Percentiles rank a stretch among this genome's conserved stretches.
These are phyloP conservation scores for Diabrotica balteata DNA, from an alignment of 2,888 invertebrate species.

Conservation along the genomic window DNA sequence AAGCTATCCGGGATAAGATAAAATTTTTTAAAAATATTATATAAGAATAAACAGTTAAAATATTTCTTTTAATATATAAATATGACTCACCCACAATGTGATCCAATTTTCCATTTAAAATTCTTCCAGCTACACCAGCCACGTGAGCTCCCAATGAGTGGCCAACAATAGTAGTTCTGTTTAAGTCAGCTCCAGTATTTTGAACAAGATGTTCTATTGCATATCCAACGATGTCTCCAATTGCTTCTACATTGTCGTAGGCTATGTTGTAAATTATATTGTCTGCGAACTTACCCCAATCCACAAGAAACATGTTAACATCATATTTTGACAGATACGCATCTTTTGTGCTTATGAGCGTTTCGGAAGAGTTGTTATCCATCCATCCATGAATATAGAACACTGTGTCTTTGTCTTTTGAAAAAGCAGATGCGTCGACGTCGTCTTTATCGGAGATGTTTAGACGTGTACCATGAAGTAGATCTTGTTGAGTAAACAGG, in stretches of 20 bases:
- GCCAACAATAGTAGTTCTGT: constrained; percentile 33
- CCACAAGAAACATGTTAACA: constrained; percentile 52
- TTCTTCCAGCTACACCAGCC: constrained; percentile 48
- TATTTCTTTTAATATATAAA: no score
- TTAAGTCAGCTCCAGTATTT: constrained; percentile 22
- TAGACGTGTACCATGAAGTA: neutral
- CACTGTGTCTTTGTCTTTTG: constrained; percentile 40
- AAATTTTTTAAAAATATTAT: no score
- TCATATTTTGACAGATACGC: constrained; percentile 44
- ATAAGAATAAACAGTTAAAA: no score
- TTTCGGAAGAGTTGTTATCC: constrained; percentile 40
- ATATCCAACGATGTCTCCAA: constrained; percentile 46
- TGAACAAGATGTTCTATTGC: constrained; percentile 36
- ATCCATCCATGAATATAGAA: constrained; percentile 52
- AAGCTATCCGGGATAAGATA: no score
- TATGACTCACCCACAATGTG: constrained; percentile 24
- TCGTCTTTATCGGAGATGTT: neutral
- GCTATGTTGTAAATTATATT: constrained; percentile 32
- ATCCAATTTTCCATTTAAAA: constrained; percentile 13
- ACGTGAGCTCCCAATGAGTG: constrained; percentile 53
- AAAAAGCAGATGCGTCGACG: constrained; percentile 31
- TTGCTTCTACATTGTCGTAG: constrained; percentile 4
- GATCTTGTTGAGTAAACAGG: constrained; percentile 11
- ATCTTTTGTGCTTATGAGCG: constrained; percentile 40
- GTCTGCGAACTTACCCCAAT: constrained; percentile 46